Percentiles rank a stretch among this genome's conserved stretches.
phyloP scores from a whole-genome alignment of 1,140 invertebrate genomes.

The Aphaenogaster rudis region DNA sequence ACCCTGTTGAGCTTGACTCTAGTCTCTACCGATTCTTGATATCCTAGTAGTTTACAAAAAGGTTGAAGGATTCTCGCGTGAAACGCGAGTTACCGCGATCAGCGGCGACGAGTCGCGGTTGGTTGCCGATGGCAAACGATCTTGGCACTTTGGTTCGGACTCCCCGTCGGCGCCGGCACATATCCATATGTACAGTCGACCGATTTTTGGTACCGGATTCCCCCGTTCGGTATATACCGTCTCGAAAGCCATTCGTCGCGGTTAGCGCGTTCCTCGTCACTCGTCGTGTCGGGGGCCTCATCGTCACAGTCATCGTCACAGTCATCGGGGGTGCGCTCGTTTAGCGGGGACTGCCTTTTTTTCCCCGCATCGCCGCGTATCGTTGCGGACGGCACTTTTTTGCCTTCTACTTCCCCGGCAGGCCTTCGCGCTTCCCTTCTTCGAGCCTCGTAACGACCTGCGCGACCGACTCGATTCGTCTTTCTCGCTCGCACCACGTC shows the following conservation, averaged over 20 bases:
- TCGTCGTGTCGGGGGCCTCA: constrained; percentile 51
- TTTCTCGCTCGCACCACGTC: constrained; percentile 82
- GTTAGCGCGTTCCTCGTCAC: constrained; percentile 57
- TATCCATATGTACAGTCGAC: neutral
- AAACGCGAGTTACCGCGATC: constrained; percentile 1
- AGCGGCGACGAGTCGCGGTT: neutral
- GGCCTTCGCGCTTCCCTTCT: constrained; percentile 41
- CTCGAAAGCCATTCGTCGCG: constrained; percentile 71
- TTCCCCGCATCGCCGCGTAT: constrained; percentile 67
- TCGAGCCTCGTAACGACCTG: constrained; percentile 77
- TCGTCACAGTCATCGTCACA: constrained; percentile 54
- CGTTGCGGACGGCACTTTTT: constrained; percentile 75
- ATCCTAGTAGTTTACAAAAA: neutral
- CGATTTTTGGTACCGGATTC: constrained; percentile 44
- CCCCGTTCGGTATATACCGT: constrained; percentile 4
- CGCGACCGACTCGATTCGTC: constrained; percentile 82
- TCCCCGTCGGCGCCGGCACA: neutral
- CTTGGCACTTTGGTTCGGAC: neutral
- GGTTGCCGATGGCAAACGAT: constrained; percentile 22
- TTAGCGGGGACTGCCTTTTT: constrained; percentile 68
- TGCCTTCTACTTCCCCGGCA: constrained; percentile 66
- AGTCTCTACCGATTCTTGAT: neutral
- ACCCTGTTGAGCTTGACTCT: no score
- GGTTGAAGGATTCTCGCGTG: neutral
- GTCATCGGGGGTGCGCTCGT: constrained; percentile 68